Conservation (phyloP, 2,888 invertebrate genomes). For the Pseudoips prasinana region DNA sequence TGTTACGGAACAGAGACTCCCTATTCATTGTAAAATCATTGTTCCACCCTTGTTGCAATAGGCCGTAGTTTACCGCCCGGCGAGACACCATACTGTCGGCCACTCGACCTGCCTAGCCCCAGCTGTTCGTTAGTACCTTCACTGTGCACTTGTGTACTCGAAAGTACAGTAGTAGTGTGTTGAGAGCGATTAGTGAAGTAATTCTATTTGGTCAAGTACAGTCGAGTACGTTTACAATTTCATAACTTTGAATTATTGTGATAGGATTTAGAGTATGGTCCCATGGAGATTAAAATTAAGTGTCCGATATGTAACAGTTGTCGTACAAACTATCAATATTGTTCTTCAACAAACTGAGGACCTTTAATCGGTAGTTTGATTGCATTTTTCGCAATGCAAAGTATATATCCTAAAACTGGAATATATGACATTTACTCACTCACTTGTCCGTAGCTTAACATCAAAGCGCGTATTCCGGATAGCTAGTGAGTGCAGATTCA, state of each 20-base stretch:
- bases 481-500: no score
- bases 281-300: slow-evolving; percentile 18
- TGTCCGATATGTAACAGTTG: no score
- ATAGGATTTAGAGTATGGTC: slow-evolving; percentile 1
- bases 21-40: neutral
- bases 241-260: neutral
- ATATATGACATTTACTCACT: no score
- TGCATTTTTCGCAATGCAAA: no score
- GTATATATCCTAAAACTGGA: no score
- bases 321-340: no score
- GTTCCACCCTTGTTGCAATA: slow-evolving; percentile 13
- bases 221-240: slow-evolving; percentile 15
- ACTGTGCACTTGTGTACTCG: slow-evolving; percentile 1
- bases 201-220: slow-evolving; percentile 37
- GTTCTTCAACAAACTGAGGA: no score
- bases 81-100: slow-evolving; percentile 43
- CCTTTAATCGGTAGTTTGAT: no score
- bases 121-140: slow-evolving; percentile 12
- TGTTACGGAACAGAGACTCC: no score
- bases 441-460: no score
- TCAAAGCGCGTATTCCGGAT: no score
- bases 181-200: slow-evolving; percentile 35
- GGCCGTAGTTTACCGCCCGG: slow-evolving; percentile 31
- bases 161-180: slow-evolving; percentile 1
- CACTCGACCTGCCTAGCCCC: slow-evolving; percentile 19